Evolutionary conservation across 2,888 invertebrate genomes (phyloP).

Genomic region (Drosophila greeni): DNA sequence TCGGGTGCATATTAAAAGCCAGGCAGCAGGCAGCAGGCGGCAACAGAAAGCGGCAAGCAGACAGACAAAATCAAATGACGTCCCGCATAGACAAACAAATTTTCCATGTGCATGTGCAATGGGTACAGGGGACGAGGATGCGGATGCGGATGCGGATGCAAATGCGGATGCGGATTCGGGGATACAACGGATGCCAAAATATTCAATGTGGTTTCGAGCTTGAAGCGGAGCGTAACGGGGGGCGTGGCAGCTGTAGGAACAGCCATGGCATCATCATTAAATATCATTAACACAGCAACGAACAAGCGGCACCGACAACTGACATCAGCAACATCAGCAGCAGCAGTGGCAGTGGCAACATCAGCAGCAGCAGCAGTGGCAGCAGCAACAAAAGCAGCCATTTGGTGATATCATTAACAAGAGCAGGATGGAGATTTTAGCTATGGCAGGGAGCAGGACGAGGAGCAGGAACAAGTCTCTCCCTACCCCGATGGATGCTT

Average conservation of each 20-base stretch:
- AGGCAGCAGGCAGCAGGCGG: conserved; percentile 22
- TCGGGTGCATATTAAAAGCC: conserved; percentile 70
- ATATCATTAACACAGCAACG: conserved; percentile 74
- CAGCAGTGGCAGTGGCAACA: conserved; percentile 42
- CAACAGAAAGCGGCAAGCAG: conserved; percentile 4
- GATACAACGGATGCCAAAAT: conserved; percentile 36
- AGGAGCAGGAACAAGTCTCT: neutral
- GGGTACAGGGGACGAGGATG: conserved; percentile 6
- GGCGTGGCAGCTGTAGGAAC: conserved; percentile 27
- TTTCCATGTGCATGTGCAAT: conserved; percentile 61
- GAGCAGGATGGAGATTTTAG: conserved; percentile 38
- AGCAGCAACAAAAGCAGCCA: conserved; percentile 37
- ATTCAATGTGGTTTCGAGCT: conserved; percentile 23
- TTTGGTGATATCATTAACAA: conserved; percentile 71
- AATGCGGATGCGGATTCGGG: conserved; percentile 13
- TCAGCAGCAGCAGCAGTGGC: conserved; percentile 37
- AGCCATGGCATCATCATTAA: conserved; percentile 68
- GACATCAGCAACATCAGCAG: conserved; percentile 30
- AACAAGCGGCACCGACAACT: conserved; percentile 52
- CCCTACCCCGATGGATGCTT: neutral
- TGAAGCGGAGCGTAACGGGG: conserved; percentile 18
- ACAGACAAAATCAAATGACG: conserved; percentile 61
- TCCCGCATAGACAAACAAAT: conserved; percentile 66
- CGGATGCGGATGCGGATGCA: neutral
- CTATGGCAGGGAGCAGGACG: neutral